Conservation (phyloP, 2,113 vertebrate species). For the Cebidichthys violaceus region DNA sequence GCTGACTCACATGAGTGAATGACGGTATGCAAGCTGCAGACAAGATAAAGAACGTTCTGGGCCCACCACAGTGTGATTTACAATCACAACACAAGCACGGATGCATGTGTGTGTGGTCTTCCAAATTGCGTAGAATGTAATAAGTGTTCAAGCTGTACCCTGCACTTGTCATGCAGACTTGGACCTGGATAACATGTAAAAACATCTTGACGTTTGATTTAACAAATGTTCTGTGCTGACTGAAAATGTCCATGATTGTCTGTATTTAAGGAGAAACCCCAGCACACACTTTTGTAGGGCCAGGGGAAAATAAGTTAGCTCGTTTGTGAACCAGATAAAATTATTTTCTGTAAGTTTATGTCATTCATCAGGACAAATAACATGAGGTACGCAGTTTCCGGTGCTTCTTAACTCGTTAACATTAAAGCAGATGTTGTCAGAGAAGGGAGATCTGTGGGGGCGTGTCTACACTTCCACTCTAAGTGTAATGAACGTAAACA, state of each 20-base stretch:
- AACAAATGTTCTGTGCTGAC: neutral
- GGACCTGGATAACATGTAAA: neutral
- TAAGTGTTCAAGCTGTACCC: too few relatives aligned
- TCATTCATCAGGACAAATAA: neutral
- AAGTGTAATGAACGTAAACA: neutral
- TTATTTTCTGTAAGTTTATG: neutral
- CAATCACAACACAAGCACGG: neutral
- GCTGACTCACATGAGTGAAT: neutral
- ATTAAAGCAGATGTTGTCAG: neutral
- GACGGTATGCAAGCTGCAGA: neutral
- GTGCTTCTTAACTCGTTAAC: neutral
- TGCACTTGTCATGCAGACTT: neutral
- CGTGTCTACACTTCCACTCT: neutral
- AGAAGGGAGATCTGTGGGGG: slow-evolving; percentile 13
- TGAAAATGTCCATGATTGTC: too few relatives aligned
- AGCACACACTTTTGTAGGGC: too few relatives aligned
- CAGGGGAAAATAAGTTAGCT: neutral
- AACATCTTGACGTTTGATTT: neutral
- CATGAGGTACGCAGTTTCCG: neutral
- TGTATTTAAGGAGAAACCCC: neutral
- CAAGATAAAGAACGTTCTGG: neutral
- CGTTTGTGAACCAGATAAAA: neutral
- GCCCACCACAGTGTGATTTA: neutral
- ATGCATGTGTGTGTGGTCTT: neutral
- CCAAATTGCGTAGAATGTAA: neutral